Evolutionary conservation across 2,797 vertebrate species (phyloP), one percentile per base, ranked within the genome.

Genomic region (Corythornis leucogaster): DNA sequence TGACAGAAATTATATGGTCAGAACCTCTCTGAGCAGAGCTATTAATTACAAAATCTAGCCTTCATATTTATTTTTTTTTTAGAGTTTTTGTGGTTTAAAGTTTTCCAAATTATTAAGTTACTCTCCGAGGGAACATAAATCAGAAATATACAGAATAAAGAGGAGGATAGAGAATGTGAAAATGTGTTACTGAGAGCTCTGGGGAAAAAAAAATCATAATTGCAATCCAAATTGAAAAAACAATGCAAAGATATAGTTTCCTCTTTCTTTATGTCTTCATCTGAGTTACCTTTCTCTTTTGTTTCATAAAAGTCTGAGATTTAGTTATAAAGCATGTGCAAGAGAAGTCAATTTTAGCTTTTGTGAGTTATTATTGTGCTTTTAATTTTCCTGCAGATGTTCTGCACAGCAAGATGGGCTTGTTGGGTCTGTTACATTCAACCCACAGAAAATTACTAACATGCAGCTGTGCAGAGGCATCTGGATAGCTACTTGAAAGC

Each of bases 381-480:
- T 93, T 90, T 86, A 12, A 48, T 90, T 92, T 91, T 91, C 61
- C 46, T 85, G 76, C 94, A 95, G 94, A 80, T 96, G 93, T 81
- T 96, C 80, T 74, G 78, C 82, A 46, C 67, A 83, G 91, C 75
- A 86, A 67, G 92, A 62, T 24, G 31, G 38, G 31, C 42, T 78
- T 78, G 43, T 63, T 80, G 53, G n/a, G 35, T 92, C 63, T 82
- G 70, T 33, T 84, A 57, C 30, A n/a, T 6, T 51, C 90, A 90
- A 80, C 45, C 63, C 64, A 66, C 67, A 87, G 54, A 91, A 80
- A 38, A 67, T 67, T 80, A 22, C 33, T 86, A 59, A 82, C 40
- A 33, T 48, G 53, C 92, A 96, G 83, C 89, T 92, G 83, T 78
- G 57, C 43, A 58, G 70, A 58, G 71, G 86, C 91, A 92, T 94